A percentile compares a stretch with the other conserved stretches of the same genome.
phyloP scores from a whole-genome alignment of 2,888 invertebrate species.

The Emesis furor region DNA sequence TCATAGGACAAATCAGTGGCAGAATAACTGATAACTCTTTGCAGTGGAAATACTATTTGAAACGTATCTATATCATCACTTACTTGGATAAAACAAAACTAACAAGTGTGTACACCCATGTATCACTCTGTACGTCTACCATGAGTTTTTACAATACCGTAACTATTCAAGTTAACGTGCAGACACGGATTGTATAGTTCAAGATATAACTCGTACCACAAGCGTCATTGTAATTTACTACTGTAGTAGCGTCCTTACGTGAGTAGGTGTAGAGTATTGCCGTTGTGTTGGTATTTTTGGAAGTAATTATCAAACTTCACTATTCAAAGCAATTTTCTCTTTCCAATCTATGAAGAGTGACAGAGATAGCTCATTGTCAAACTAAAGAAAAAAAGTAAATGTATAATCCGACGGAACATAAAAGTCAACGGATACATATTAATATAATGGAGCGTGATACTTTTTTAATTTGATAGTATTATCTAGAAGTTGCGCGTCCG shows the following conservation, averaged over 20 bases:
- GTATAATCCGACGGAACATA: too few relatives aligned
- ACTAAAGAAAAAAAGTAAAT: neutral
- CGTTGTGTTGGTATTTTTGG: conserved; percentile 1
- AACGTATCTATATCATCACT: too few relatives aligned
- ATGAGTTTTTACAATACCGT: neutral
- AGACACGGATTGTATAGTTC: neutral
- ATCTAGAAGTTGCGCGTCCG: too few relatives aligned
- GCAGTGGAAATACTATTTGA: too few relatives aligned
- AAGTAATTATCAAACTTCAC: neutral
- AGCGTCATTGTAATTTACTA: neutral
- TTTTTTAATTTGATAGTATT: too few relatives aligned
- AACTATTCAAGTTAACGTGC: neutral
- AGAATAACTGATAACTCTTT: too few relatives aligned
- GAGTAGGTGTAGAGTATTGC: neutral
- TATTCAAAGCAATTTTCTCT: neutral
- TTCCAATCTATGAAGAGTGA: neutral
- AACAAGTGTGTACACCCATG: too few relatives aligned
- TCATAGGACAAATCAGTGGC: too few relatives aligned
- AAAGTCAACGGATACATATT: too few relatives aligned
- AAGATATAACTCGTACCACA: neutral
- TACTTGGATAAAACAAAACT: too few relatives aligned
- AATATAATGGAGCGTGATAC: too few relatives aligned
- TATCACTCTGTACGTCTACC: neutral
- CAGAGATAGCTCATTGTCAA: neutral
- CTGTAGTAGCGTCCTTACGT: neutral